Base-by-base conservation (phyloP, 2,113 vertebrate species). In the Xenus cinereus region DNA sequence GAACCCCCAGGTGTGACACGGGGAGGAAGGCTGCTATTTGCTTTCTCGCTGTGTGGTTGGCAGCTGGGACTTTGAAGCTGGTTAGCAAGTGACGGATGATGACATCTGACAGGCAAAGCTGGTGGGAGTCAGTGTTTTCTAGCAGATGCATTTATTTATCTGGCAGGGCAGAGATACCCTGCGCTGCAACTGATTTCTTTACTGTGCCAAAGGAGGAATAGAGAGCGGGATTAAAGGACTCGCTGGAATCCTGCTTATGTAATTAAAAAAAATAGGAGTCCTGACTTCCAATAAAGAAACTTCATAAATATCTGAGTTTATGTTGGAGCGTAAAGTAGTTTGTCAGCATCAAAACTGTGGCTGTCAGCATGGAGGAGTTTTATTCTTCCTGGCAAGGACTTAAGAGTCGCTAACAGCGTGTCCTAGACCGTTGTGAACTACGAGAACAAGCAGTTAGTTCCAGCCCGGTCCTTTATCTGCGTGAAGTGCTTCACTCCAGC, bases 261-360 rank as follows among this genome's bases (percentile, higher is more conserved):
- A 96, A 97, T 96, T 96, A 59, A 93, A 97, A 94, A 81, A 96
- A 96, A 75, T 21, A 96, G 84, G 89, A 93, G 84, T 93, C 84
- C 53, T 94, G 87, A 91, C 77, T 94, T 96, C 84, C 93, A 94
- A 73, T 96, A 93, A 91, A 96, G 95, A 91, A 96, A 69, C 80
- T 95, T 95, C 91, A 92, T 95, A 96, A 96, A 90, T 84, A 93
- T 71, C 64, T 84, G 80, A 79, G 95, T 96, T 95, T 94, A 59
- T 92, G 69, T 93, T 97, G 95, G 97, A 95, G 80, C 2, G 0
- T 75, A 84, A 93, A 97, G 75, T 87, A 69, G 62, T 91, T 84
- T 7, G 89, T 97, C 97, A 97, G 95, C 94, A 95, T 87, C 92
- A 95, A 93, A 96, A 95, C 45, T 59, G 69, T 91, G 94, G 73